Conservation (phyloP, 1,140 invertebrate species). For the Varroa destructor region DNA sequence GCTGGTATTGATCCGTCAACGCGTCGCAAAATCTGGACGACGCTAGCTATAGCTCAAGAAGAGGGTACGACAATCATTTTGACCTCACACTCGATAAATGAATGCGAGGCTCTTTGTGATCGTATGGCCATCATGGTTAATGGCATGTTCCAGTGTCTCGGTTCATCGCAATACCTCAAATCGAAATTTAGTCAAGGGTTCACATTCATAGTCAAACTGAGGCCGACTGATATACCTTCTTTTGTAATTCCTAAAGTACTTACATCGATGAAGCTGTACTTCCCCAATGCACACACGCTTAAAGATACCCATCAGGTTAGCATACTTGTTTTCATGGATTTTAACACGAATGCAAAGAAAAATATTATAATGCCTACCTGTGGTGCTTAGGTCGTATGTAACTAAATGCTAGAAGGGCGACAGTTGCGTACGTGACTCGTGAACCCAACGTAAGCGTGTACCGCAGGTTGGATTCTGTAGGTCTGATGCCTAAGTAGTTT, state of each 20-base stretch:
- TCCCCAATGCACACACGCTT: not conserved
- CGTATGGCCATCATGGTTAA: conserved; percentile 74
- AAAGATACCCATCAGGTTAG: conserved; percentile 13
- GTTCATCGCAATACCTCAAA: conserved; percentile 56
- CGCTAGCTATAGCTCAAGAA: conserved; percentile 31
- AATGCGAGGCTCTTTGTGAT: conserved; percentile 73
- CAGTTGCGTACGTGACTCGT: too few species aligned
- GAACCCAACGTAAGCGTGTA: too few species aligned
- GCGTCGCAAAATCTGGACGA: conserved; percentile 42
- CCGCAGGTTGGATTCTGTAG: too few species aligned
- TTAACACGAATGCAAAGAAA: too few species aligned
- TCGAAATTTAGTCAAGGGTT: conserved; percentile 41
- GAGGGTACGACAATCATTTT: conserved; percentile 31
- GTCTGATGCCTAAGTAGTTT: too few species aligned
- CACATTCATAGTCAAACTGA: conserved; percentile 47
- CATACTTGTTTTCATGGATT: not conserved
- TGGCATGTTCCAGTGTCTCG: conserved; percentile 60
- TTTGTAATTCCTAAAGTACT: not conserved
- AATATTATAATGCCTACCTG: too few species aligned
- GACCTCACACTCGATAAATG: conserved; percentile 49
- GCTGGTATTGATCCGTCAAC: conserved; percentile 45
- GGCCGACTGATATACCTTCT: not conserved
- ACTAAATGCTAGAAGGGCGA: too few species aligned
- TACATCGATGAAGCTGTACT: not conserved
- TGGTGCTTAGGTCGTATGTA: too few species aligned